These are phyloP conservation scores for Herminia tarsipennalis DNA, from an alignment of 2,888 invertebrate genomes.

Conservation along the genomic window DNA sequence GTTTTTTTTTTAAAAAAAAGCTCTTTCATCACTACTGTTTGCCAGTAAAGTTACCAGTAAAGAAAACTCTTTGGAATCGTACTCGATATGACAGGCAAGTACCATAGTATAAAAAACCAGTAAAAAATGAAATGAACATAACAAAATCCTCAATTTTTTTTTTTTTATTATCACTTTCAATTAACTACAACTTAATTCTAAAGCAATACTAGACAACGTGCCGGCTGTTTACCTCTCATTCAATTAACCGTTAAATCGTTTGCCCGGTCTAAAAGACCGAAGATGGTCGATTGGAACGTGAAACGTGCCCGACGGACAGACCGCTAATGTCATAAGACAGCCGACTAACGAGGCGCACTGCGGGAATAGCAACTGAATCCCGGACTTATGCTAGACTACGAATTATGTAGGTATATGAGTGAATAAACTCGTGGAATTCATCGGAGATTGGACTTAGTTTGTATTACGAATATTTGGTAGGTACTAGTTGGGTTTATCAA, in stretches of 20 bases:
- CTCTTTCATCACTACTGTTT: too few relatives aligned
- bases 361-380: conserved; percentile 52
- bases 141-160: too few relatives aligned
- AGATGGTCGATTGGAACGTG: conserved; percentile 38
- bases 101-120: too few relatives aligned
- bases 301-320: conserved; percentile 45
- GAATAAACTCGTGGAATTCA: background rate
- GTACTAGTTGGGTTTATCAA: too few relatives aligned
- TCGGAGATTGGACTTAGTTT: background rate
- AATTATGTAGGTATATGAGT: conserved; percentile 4
- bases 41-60: too few relatives aligned
- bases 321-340: conserved; percentile 75
- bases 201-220: conserved; percentile 14
- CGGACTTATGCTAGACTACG: conserved; percentile 10
- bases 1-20: too few relatives aligned
- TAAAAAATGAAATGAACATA: background rate
- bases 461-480: too few relatives aligned
- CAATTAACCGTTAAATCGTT: conserved; percentile 38
- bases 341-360: conserved; percentile 64
- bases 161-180: too few relatives aligned
- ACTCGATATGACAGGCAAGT: too few relatives aligned
- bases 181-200: conserved; percentile 2
- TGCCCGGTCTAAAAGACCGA: conserved; percentile 39
- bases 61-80: too few relatives aligned
- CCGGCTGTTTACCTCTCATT: conserved; percentile 13